Base-by-base conservation (phyloP, 2,888 invertebrate genomes). In the Dynastes maya region DNA sequence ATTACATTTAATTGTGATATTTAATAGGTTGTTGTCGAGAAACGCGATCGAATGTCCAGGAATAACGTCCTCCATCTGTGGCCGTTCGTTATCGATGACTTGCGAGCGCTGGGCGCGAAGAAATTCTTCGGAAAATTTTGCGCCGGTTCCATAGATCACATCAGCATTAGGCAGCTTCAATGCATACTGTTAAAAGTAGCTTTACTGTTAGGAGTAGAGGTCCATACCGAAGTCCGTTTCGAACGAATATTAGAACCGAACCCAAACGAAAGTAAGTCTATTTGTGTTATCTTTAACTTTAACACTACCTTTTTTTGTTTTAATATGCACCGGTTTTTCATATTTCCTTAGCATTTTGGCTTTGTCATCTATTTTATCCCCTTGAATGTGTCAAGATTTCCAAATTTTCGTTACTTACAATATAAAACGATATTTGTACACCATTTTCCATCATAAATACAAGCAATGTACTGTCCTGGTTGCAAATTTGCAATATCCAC, bases 71-170 rank as follows among this genome's bases (percentile, higher is more conserved):
- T 99, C 65, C 99, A 99, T 88, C 90, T 99, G 81, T 99, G 99
- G 99, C 98, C 98, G 70, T 98, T 97, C 89, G 97, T 99, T 64
- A 99, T 99, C 80, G 96, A 97, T 83, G 99, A 99, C 90, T 91
- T 99, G 83, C 93, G 95, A 78, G 94, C 94, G 81, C 92, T 99
- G 40, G 99, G 98, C 27, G 98, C 98, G 22, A 99, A 99, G 89
- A 98, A 98, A 88, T 99, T 99, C 91, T 98, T 97, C 87, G 98
- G 98, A 16, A 98, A 98, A 90, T 99, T 99, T 89, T 99, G 99
- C 90, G 98, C 98, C 0, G 99, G 98, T 27, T 94, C 98, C 80
- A 98, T 99, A 82, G 98, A 99, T 89, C 99, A 99, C 89, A 98
- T 99, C 85, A 97, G 98, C 88, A 99, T 99, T 84, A 92, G 98